Evolutionary conservation across 1,140 invertebrate genomes (phyloP).

Genomic region (Halictus rubicundus): DNA sequence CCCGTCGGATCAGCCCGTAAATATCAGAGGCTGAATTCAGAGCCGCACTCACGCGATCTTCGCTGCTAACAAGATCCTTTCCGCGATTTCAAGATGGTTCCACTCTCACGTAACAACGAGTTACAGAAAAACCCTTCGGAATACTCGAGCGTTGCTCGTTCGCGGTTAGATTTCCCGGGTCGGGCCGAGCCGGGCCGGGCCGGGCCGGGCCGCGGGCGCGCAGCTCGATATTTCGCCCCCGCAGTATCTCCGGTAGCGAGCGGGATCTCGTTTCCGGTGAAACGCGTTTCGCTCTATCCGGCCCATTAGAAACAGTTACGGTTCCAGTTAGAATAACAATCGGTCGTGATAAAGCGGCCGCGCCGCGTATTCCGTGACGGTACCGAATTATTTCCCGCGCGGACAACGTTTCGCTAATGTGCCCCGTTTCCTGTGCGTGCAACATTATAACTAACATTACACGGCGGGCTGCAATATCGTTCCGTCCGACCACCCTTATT

Average conservation of each 20-base stretch:
- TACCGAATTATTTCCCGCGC: constrained; percentile 46
- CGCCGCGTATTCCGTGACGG: constrained; percentile 38
- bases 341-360: constrained; percentile 35
- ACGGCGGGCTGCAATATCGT: constrained; percentile 36
- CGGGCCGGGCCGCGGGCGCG: background rate
- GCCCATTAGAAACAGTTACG: constrained; percentile 33
- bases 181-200: background rate
- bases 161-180: constrained; percentile 8
- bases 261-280: constrained; percentile 47
- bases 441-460: constrained; percentile 41
- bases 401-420: constrained; percentile 56
- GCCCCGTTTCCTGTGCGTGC: constrained; percentile 56
- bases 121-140: constrained; percentile 1
- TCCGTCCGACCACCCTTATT: constrained; percentile 19
- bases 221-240: constrained; percentile 20
- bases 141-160: background rate
- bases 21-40: background rate
- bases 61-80: background rate
- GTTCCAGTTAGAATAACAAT: constrained; percentile 52
- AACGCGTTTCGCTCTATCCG: constrained; percentile 41
- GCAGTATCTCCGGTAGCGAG: constrained; percentile 28
- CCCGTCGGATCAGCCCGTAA: background rate
- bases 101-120: constrained; percentile 3
- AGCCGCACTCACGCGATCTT: background rate
- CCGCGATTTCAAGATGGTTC: background rate